Percentiles rank a stretch among this genome's conserved stretches.
Evolutionary conservation across 2,113 vertebrate genomes (phyloP).

Genomic region (Xiphias gladius): DNA sequence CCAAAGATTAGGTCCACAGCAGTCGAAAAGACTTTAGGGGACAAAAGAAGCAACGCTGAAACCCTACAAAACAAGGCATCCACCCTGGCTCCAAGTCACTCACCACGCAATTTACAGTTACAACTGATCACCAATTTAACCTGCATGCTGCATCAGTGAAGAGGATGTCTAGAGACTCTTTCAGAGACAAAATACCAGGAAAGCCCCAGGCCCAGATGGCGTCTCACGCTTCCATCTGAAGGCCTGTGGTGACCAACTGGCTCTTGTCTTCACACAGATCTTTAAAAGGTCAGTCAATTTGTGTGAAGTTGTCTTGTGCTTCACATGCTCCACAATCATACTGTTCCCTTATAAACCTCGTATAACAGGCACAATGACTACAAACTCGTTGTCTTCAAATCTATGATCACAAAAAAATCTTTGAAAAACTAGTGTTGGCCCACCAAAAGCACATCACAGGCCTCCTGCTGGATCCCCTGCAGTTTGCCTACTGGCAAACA

Average conservation of each 20-base stretch:
- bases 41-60: neutral
- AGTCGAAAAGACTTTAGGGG: neutral
- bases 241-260: conserved; percentile 48
- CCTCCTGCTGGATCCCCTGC: conserved; percentile 23
- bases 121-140: conserved; percentile 7
- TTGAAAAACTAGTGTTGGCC: conserved; percentile 19
- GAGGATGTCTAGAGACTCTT: neutral
- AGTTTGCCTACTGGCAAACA: conserved; percentile 27
- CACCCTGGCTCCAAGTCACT: neutral
- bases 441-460: conserved; percentile 26
- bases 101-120: conserved; percentile 9
- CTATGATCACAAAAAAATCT: neutral
- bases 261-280: conserved; percentile 41
- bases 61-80: conserved; percentile 4
- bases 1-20: neutral
- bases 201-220: conserved; percentile 42
- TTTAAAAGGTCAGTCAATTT: conserved; percentile 34
- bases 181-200: conserved; percentile 8
- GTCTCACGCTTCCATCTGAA: conserved; percentile 20
- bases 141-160: neutral
- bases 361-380: neutral
- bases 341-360: neutral
- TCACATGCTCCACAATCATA: neutral
- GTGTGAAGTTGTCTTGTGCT: conserved; percentile 23
- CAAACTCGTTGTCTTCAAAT: conserved; percentile 6